Evolutionary conservation across 2,888 invertebrate genomes (phyloP).

Genomic region (Nebria salina): DNA sequence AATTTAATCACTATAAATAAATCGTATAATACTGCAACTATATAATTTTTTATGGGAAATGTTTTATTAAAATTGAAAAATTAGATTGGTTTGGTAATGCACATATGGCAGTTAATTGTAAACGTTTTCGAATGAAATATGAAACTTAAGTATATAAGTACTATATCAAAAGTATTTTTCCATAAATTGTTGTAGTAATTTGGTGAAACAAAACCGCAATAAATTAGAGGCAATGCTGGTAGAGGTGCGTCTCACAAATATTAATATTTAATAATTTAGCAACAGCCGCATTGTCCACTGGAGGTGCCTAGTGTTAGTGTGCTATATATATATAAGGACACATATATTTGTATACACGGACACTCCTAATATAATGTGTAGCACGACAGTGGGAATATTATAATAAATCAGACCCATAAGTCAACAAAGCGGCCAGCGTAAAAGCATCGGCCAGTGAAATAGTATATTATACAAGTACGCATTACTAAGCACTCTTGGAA

Average conservation of each 20-base stretch:
- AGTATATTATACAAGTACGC: conserved; percentile 40
- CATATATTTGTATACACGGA: background rate
- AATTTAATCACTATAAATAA: too few species aligned
- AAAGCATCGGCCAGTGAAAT: conserved; percentile 44
- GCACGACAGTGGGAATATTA: conserved; percentile 40
- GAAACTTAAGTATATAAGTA: background rate
- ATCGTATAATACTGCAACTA: too few species aligned
- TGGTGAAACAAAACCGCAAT: background rate
- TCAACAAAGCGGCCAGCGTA: conserved; percentile 28
- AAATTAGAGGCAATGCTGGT: background rate
- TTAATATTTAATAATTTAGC: conserved; percentile 5
- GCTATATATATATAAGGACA: background rate
- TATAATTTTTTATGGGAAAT: too few species aligned
- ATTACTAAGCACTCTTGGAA: conserved; percentile 34
- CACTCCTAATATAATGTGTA: conserved; percentile 30
- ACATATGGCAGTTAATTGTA: too few species aligned
- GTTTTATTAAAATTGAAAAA: too few species aligned
- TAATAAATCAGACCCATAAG: conserved; percentile 46
- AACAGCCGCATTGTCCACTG: background rate
- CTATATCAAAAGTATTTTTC: background rate
- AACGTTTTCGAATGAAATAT: background rate
- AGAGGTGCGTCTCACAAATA: background rate
- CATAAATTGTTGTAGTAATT: background rate
- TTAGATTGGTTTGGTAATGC: too few species aligned
- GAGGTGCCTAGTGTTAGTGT: background rate